Percentiles rank a stretch among this genome's conserved stretches.
Evolutionary conservation across 1,140 invertebrate species (phyloP).

Genomic region (Euura saliciscinereae): DNA sequence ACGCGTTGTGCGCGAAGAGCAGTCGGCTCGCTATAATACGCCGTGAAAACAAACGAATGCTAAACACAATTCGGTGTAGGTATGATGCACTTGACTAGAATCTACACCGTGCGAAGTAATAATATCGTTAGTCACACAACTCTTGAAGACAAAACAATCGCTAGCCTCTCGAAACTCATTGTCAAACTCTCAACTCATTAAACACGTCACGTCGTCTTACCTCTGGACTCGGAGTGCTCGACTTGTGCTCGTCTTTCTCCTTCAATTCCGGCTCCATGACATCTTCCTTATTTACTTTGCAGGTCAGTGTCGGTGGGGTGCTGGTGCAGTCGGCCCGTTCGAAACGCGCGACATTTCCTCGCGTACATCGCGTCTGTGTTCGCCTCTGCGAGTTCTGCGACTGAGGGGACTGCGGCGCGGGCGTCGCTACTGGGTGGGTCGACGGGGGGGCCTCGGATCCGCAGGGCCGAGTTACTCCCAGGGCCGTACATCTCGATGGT

Average conservation of each 20-base stretch:
- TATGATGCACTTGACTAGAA: too few species aligned
- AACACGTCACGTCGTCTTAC: conserved; percentile 25
- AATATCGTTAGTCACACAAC: too few species aligned
- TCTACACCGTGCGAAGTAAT: too few species aligned
- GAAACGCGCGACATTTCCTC: background rate
- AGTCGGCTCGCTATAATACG: too few species aligned
- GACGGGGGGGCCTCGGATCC: conserved; percentile 27
- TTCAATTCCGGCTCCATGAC: conserved; percentile 49
- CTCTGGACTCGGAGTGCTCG: conserved; percentile 47
- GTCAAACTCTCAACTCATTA: background rate
- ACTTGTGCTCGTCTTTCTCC: conserved; percentile 48
- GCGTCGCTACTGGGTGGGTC: conserved; percentile 28
- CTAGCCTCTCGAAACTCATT: background rate
- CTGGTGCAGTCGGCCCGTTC: conserved; percentile 8
- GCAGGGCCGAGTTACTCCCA: conserved; percentile 1
- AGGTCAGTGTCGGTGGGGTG: background rate
- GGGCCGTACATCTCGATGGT: conserved; percentile 19
- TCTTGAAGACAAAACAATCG: too few species aligned
- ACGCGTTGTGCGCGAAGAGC: background rate
- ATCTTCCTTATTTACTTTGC: conserved; percentile 34
- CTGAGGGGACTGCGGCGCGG: conserved; percentile 20
- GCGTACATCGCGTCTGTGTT: background rate
- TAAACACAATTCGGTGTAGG: too few species aligned
- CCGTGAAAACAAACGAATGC: too few species aligned
- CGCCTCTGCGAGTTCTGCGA: conserved; percentile 12